These are phyloP conservation scores for Porites australiensis DNA, from an alignment of 64 coral and sea anemone genomes.

Conservation along the genomic window DNA sequence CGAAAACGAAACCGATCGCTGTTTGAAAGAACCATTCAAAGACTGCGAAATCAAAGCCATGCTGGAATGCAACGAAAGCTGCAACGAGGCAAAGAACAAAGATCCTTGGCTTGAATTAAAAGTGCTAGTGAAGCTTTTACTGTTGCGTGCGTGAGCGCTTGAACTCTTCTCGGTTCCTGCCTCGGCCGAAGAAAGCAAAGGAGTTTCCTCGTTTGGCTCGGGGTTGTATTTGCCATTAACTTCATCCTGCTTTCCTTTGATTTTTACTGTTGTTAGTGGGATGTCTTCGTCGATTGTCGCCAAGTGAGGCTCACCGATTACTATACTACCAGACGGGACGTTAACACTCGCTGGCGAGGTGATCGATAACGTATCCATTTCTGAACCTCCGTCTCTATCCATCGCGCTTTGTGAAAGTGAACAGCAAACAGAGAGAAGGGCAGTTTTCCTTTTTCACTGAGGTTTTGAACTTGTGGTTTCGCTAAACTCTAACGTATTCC, in stretches of 20 bases:
- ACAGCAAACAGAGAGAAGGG: no score
- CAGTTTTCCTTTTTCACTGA: no score
- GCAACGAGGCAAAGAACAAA: slow-evolving; percentile 78
- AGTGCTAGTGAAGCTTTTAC: slow-evolving; percentile 43
- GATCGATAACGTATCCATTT: slow-evolving; percentile 1
- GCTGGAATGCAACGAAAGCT: slow-evolving; percentile 83
- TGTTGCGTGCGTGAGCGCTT: slow-evolving; percentile 21
- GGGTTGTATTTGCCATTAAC: neutral
- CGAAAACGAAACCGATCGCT: slow-evolving; percentile 23
- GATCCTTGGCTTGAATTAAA: slow-evolving; percentile 82
- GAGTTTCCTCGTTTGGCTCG: slow-evolving; percentile 50
- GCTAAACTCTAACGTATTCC: no score
- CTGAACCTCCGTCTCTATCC: slow-evolving; percentile 11
- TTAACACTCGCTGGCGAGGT: neutral
- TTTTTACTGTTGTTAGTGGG: slow-evolving; percentile 66
- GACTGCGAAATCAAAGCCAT: slow-evolving; percentile 28
- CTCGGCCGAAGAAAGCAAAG: slow-evolving; percentile 49
- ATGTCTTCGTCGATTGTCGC: slow-evolving; percentile 65
- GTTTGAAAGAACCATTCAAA: slow-evolving; percentile 13
- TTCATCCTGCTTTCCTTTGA: slow-evolving; percentile 67
- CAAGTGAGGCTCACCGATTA: slow-evolving; percentile 62
- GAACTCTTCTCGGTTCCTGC: slow-evolving; percentile 20
- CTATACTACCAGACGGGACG: neutral
- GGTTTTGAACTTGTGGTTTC: no score
- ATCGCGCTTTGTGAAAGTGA: neutral